Evolutionary conservation across 2,888 invertebrate genomes (phyloP).

Genomic region (Sepiola atlantica): DNA sequence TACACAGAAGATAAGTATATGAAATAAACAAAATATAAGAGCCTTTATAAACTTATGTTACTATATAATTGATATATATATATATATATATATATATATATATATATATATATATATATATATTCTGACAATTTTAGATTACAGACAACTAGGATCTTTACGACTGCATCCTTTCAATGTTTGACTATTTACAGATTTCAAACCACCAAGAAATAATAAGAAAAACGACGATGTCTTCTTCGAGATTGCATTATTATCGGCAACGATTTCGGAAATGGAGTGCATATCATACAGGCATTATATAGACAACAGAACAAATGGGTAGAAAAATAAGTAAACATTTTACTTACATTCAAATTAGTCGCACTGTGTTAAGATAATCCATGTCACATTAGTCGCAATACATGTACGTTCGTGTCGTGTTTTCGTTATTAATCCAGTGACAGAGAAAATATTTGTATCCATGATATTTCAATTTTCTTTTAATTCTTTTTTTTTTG

Average conservation of each 20-base stretch:
- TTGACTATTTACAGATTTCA: background rate
- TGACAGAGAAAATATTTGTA: background rate
- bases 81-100: background rate
- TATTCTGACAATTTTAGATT: background rate
- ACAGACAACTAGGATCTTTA: background rate
- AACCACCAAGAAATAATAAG: background rate
- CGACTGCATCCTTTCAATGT: background rate
- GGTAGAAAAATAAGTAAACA: background rate
- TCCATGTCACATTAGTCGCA: background rate
- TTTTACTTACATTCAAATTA: background rate
- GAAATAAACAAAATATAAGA: too few species aligned
- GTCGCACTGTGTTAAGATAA: constrained; percentile 32
- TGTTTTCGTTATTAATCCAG: background rate
- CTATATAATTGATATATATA: background rate
- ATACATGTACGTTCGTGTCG: background rate
- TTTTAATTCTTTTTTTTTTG: too few species aligned
- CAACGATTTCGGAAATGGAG: background rate
- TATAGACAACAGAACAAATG: background rate
- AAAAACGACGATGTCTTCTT: background rate
- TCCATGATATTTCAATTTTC: background rate
- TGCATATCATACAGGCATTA: background rate
- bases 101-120: background rate
- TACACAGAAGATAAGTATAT: background rate
- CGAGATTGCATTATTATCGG: background rate
- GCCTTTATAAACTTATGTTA: too few species aligned